phyloP scores from a whole-genome alignment of 2,113 vertebrate genomes.

The Pelvicachromis taeniatus region DNA sequence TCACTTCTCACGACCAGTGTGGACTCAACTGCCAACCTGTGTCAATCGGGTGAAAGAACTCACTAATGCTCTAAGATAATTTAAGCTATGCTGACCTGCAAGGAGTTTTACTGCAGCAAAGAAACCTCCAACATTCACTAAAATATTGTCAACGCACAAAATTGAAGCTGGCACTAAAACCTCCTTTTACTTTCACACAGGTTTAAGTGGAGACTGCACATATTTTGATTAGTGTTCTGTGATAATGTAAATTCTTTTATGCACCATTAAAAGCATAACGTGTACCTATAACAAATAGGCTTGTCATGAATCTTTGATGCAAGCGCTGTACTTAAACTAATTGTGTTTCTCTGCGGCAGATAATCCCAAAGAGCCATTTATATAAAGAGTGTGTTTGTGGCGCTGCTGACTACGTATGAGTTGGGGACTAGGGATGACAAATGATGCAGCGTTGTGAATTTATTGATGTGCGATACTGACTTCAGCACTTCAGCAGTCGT shows the following conservation, averaged over 20 bases:
- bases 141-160: background rate
- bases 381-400: conserved; percentile 1
- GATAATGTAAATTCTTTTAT: conserved; percentile 33
- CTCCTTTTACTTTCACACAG: background rate
- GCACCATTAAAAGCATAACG: conserved; percentile 42
- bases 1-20: conserved; percentile 9
- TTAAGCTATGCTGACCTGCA: background rate
- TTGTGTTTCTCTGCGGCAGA: conserved; percentile 46
- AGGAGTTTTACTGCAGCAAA: background rate
- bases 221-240: conserved; percentile 30
- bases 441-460: conserved; percentile 12
- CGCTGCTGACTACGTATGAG: conserved; percentile 3
- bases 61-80: background rate
- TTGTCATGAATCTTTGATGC: conserved; percentile 30
- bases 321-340: conserved; percentile 51
- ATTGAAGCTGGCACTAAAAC: background rate
- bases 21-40: background rate
- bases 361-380: conserved; percentile 36
- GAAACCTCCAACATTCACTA: background rate
- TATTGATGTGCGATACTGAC: conserved; percentile 33
- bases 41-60: background rate
- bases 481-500: conserved; percentile 14
- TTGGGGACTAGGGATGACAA: conserved; percentile 17
- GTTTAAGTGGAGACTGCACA: conserved; percentile 8
- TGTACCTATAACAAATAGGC: conserved; percentile 34